phyloP scores from a whole-genome alignment of 2,797 vertebrate genomes.

The Lepilemur septentrionalis region DNA sequence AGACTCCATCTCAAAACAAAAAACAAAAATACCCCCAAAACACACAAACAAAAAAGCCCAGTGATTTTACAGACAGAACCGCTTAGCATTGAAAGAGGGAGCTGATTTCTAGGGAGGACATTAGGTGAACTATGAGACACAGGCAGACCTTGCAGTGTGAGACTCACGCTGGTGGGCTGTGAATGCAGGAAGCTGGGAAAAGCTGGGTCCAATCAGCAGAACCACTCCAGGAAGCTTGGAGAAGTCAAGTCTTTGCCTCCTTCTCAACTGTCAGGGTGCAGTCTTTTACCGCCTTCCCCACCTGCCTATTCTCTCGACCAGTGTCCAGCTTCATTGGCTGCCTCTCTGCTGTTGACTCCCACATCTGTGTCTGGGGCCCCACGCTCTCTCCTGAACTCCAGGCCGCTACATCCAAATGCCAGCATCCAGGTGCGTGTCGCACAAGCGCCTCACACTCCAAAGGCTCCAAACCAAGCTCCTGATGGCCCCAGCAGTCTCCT shows the following conservation, averaged over 20 bases:
- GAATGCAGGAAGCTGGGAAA: not conserved
- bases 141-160: not conserved
- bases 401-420: not conserved
- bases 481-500: not conserved
- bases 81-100: not conserved
- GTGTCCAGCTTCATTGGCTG: not conserved
- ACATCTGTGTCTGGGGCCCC: not conserved
- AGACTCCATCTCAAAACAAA: no score
- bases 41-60: no score
- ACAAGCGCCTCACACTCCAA: not conserved
- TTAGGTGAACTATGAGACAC: not conserved
- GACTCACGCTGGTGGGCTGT: not conserved
- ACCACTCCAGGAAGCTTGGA: no score
- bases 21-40: no score
- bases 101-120: not conserved
- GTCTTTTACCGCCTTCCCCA: not conserved
- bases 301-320: not conserved
- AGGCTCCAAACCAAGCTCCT: not conserved
- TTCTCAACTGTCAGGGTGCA: not conserved
- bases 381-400: not conserved
- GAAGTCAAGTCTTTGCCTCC: not conserved
- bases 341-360: not conserved
- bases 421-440: not conserved
- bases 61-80: not conserved
- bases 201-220: not conserved